Evolutionary conservation across 2,797 vertebrate genomes (phyloP), one percentile per base, ranked within the genome.

Genomic region (Semaprochilodus insignis): DNA sequence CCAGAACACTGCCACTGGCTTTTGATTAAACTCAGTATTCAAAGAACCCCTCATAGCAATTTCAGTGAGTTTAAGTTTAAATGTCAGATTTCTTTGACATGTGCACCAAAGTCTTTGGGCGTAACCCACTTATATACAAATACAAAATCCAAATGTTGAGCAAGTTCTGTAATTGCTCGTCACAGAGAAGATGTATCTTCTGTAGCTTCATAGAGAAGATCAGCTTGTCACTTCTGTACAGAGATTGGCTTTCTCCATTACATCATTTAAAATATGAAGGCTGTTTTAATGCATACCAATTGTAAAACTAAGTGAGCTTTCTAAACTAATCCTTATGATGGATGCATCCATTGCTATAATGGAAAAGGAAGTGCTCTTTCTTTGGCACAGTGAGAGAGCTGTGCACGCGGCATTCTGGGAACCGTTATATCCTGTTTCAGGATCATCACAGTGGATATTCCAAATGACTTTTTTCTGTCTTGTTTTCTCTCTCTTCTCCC

Each of bases 391-490:
- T 40, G 21, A 74, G 19, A 77, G 55, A 8, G n/a, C 31, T 23
- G 10, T 75, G 34, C 16, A 21, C 23, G 55, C 17, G 1, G 52
- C 25, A 71, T 82, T 67, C 54, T 31, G 31, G 25, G 51, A 77
- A 71, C 34, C 6, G 1, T 27, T 15, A 57, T 78, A 78, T 78
- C 25, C 36, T 19, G 6, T 73, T 78, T 65, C 76, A 48, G 52
- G 31, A 83, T 72, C 59, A 60, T 78, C 25, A 34, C 23, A 59
- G 21, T 78, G 60, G 15, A 60, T 70, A 34, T 78, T 25, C 17
- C 66, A 82, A 74, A 74, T 74, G 31, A 57, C 21, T 34, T 74
- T 72, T 65, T 72, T 65, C 76, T 73, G 63, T 67, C 62, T 23
- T 51, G 17, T 51, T 21, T 77, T 57, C 40, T 60, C 23, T 48